A percentile compares a stretch with the other conserved stretches of the same genome.
These are phyloP conservation scores for Ceratina calcarata DNA, from an alignment of 1,140 invertebrate genomes.

Conservation along the genomic window DNA sequence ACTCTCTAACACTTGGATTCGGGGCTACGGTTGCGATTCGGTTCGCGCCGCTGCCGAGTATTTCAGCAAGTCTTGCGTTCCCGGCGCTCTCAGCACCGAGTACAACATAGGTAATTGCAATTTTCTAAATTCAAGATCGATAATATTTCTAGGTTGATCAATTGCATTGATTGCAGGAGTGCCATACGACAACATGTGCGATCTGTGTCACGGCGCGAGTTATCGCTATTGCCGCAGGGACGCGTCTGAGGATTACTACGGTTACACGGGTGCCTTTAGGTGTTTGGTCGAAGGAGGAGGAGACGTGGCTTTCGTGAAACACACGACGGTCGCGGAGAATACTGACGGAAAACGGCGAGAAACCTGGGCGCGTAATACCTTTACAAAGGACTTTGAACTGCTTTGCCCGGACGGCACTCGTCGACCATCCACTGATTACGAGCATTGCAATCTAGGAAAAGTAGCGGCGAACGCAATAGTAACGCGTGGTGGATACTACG, in stretches of 20 bases:
- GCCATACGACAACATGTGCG: slow-evolving; percentile 95
- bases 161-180: slow-evolving; percentile 77
- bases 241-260: slow-evolving; percentile 93
- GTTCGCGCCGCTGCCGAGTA: slow-evolving; percentile 94
- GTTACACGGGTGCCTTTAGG: slow-evolving; percentile 91
- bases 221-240: slow-evolving; percentile 90
- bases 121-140: background rate
- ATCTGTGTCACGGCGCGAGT: slow-evolving; percentile 94
- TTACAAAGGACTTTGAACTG: slow-evolving; percentile 95
- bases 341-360: slow-evolving; percentile 93
- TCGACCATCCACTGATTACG: slow-evolving; percentile 88
- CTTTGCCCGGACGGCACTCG: slow-evolving; percentile 95
- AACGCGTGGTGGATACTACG: slow-evolving; percentile 86
- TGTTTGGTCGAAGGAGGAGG: slow-evolving; percentile 97
- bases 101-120: slow-evolving; percentile 84
- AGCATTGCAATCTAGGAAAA: slow-evolving; percentile 93
- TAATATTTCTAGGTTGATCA: background rate
- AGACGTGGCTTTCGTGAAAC: slow-evolving; percentile 96
- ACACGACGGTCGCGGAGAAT: slow-evolving; percentile 94
- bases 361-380: slow-evolving; percentile 95
- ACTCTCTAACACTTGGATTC: slow-evolving; percentile 95
- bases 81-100: slow-evolving; percentile 91
- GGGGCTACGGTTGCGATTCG: slow-evolving; percentile 95
- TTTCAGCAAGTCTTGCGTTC: slow-evolving; percentile 94
- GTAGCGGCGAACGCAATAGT: slow-evolving; percentile 96